Conservation (phyloP, 2,888 invertebrate species). For the Apantesis nais region DNA sequence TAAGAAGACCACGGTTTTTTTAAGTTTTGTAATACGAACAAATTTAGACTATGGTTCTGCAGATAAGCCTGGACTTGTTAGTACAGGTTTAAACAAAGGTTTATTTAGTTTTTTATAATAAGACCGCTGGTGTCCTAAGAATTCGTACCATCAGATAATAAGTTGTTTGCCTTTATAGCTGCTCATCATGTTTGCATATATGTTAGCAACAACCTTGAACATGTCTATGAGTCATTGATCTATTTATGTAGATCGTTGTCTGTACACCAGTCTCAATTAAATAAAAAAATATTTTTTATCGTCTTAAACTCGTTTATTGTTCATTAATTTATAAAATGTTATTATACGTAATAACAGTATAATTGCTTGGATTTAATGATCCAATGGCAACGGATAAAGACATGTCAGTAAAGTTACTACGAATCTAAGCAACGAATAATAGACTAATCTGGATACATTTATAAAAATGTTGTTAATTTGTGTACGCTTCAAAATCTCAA, state of each 20-base stretch:
- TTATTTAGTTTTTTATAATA: no score
- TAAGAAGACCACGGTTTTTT: no score
- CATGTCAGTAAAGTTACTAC: neutral
- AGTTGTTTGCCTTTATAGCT: neutral
- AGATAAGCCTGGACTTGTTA: no score
- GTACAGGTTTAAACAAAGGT: no score
- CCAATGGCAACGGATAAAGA: neutral
- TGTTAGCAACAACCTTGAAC: slow-evolving; percentile 26
- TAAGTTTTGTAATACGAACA: no score
- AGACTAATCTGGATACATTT: neutral
- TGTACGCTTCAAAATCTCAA: no score
- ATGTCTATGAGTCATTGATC: slow-evolving; percentile 33
- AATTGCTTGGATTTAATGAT: neutral
- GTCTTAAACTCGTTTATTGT: slow-evolving; percentile 3
- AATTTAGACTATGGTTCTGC: no score
- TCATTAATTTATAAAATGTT: neutral
- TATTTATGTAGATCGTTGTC: slow-evolving; percentile 22
- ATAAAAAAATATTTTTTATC: slow-evolving; percentile 15
- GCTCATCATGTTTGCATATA: slow-evolving; percentile 4
- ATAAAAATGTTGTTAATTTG: no score
- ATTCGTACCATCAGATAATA: neutral
- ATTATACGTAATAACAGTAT: slow-evolving; percentile 1
- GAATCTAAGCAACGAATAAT: neutral
- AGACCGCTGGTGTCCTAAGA: no score
- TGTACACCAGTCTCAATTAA: slow-evolving; percentile 3